A percentile compares a stretch with the other conserved stretches of the same genome.
These are phyloP conservation scores for Calliopsis andreniformis DNA, from an alignment of 1,140 invertebrate species.

Conservation along the genomic window DNA sequence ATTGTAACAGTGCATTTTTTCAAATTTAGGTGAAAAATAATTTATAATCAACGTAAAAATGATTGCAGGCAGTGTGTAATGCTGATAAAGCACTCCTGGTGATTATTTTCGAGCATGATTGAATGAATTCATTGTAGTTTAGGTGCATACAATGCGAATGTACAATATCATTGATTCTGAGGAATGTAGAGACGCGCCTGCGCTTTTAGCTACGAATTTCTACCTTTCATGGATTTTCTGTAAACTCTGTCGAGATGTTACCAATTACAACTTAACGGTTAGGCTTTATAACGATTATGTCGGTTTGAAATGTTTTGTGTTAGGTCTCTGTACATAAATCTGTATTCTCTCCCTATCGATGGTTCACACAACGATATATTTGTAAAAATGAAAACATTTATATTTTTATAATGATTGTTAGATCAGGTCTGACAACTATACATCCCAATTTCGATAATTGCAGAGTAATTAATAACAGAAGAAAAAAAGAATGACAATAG, in stretches of 20 bases:
- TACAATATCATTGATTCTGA: slow-evolving; percentile 56
- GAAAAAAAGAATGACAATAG: too few relatives aligned
- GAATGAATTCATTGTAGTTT: slow-evolving; percentile 32
- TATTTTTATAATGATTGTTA: too few relatives aligned
- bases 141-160: slow-evolving; percentile 27
- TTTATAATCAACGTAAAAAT: too few relatives aligned
- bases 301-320: slow-evolving; percentile 22
- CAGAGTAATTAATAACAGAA: too few relatives aligned
- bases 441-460: too few relatives aligned
- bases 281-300: slow-evolving; percentile 32
- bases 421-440: too few relatives aligned
- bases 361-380: too few relatives aligned
- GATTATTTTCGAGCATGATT: slow-evolving; percentile 49
- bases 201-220: slow-evolving; percentile 19
- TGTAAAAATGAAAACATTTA: too few relatives aligned
- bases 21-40: too few relatives aligned
- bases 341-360: too few relatives aligned
- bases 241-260: slow-evolving; percentile 15
- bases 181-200: slow-evolving; percentile 27
- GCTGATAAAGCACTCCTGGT: slow-evolving; percentile 29
- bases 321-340: too few relatives aligned
- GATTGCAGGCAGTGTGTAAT: not conserved
- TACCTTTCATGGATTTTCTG: slow-evolving; percentile 1
- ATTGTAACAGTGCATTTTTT: too few relatives aligned
- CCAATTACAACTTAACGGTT: slow-evolving; percentile 32